phyloP scores from a whole-genome alignment of 2,797 vertebrate species.

The Hapalemur alaotrensis region DNA sequence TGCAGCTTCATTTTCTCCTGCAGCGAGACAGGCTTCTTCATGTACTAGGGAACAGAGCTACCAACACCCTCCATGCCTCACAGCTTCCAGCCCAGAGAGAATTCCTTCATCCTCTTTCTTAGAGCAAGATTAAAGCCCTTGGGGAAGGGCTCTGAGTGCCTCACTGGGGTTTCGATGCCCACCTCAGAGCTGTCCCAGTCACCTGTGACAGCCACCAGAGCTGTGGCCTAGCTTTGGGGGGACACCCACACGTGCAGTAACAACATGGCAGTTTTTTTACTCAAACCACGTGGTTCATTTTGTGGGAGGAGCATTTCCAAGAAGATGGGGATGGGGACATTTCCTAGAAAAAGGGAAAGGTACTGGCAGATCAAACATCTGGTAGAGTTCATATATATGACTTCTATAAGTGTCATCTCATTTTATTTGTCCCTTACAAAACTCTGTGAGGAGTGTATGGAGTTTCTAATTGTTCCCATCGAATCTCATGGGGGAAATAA shows the following conservation, averaged over 20 bases:
- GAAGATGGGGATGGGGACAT: not conserved
- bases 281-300: not conserved
- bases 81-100: not conserved
- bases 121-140: not conserved
- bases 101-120: not conserved
- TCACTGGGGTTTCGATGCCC: not conserved
- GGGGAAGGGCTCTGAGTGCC: not conserved
- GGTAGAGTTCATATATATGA: not conserved
- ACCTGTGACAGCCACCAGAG: not conserved
- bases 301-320: not conserved
- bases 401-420: not conserved
- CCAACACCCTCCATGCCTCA: not conserved
- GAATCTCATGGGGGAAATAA: not conserved
- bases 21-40: not conserved
- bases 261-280: not conserved
- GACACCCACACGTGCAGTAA: not conserved
- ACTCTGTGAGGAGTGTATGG: not conserved
- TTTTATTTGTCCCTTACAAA: not conserved
- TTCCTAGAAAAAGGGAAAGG: not conserved
- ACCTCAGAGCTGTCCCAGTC: not conserved
- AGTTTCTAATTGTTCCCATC: not conserved
- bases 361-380: not conserved
- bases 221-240: not conserved
- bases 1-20: not conserved
- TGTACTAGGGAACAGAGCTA: not conserved